Conservation (phyloP, 2,797 vertebrate species). For the Hyperoplus immaculatus region DNA sequence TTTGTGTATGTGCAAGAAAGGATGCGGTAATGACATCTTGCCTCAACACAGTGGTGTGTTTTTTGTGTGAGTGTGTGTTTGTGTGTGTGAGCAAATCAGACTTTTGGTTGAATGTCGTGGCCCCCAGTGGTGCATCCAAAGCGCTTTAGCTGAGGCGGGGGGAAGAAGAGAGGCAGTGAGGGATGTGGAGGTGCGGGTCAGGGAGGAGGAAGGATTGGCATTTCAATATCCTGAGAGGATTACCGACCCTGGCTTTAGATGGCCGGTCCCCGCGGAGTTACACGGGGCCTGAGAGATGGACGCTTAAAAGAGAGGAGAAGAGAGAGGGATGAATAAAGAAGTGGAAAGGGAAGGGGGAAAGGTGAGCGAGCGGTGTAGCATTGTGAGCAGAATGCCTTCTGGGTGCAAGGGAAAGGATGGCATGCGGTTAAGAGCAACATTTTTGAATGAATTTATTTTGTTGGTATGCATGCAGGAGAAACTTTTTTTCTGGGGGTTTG, state of each 20-base stretch:
- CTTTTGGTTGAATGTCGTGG: conserved; percentile 49
- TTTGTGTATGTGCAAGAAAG: conserved; percentile 38
- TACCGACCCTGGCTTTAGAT: conserved; percentile 74
- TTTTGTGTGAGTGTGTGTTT: conserved; percentile 23
- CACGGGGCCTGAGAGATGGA: conserved; percentile 64
- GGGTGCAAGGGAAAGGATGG: conserved; percentile 18
- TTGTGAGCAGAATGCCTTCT: conserved; percentile 51
- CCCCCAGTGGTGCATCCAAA: conserved; percentile 69
- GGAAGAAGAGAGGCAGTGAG: conserved; percentile 66
- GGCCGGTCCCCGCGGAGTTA: conserved; percentile 70
- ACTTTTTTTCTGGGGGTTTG: conserved; percentile 22
- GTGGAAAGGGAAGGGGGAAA: conserved; percentile 42
- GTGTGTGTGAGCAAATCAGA: conserved; percentile 34
- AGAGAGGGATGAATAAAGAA: conserved; percentile 52
- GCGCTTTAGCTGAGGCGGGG: conserved; percentile 71
- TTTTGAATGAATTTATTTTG: too few relatives aligned
- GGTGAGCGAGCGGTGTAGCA: conserved; percentile 38
- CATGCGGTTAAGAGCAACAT: conserved; percentile 11
- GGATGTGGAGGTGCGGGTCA: conserved; percentile 73
- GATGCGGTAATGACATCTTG: conserved; percentile 37
- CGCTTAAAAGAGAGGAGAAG: conserved; percentile 57
- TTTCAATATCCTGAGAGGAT: conserved; percentile 87
- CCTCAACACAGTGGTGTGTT: conserved; percentile 13
- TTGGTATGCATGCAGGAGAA: conserved; percentile 1
- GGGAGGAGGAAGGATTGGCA: conserved; percentile 79